These are phyloP conservation scores for Leptinotarsa lineolata DNA, from an alignment of 1,140 invertebrate genomes.

Conservation along the genomic window DNA sequence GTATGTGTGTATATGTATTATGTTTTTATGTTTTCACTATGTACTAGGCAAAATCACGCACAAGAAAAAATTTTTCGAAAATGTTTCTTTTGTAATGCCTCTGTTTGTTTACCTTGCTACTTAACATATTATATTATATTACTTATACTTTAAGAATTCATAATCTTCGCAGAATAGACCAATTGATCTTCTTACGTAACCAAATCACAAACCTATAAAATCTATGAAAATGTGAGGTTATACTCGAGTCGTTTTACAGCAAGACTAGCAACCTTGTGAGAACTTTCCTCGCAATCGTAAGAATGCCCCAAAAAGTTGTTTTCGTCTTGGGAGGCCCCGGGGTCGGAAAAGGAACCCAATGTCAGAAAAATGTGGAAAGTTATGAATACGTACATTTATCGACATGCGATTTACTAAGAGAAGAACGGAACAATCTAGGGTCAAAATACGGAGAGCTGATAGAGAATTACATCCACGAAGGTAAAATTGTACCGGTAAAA, in stretches of 20 bases:
- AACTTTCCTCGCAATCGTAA: conserved; percentile 38
- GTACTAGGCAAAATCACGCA: too few species aligned
- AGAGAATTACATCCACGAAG: conserved; percentile 89
- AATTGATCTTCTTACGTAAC: conserved; percentile 20
- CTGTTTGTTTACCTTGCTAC: too few species aligned
- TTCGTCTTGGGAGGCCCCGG: conserved; percentile 98
- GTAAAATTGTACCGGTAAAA: conserved; percentile 97
- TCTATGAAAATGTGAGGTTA: conserved; percentile 36
- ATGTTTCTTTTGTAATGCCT: too few species aligned
- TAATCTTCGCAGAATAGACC: neutral
- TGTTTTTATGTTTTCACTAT: too few species aligned
- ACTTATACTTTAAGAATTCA: neutral
- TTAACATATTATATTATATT: too few species aligned
- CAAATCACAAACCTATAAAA: conserved; percentile 27
- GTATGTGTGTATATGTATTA: too few species aligned
- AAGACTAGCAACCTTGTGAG: conserved; percentile 18
- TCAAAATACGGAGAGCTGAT: conserved; percentile 94
- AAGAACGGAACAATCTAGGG: conserved; percentile 81
- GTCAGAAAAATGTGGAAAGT: conserved; percentile 84
- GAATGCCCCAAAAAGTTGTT: conserved; percentile 83
- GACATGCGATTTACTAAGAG: conserved; percentile 94
- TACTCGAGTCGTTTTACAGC: conserved; percentile 25
- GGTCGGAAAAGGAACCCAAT: conserved; percentile 98
- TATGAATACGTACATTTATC: conserved; percentile 96
- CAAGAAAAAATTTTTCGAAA: too few species aligned